Conservation (phyloP, 2,888 invertebrate genomes). For the Melipona bicolor region DNA sequence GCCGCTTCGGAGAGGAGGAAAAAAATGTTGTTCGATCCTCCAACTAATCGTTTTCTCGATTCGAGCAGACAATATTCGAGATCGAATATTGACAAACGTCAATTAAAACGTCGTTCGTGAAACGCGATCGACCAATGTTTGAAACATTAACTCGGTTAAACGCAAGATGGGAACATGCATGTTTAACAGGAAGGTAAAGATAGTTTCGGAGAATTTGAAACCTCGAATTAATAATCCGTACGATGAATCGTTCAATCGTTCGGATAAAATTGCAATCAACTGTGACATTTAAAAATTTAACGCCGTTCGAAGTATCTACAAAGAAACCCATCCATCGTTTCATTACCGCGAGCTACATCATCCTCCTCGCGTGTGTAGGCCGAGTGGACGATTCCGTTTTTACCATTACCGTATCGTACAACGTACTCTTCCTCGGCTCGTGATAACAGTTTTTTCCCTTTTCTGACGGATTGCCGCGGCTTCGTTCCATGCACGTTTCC, state of each 20-base stretch:
- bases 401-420: background rate
- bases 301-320: background rate
- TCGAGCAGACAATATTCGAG: background rate
- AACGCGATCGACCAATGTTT: background rate
- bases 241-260: background rate
- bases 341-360: background rate
- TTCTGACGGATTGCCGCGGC: slow-evolving; percentile 21
- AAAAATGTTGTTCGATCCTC: background rate
- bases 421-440: background rate
- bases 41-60: background rate
- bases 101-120: background rate
- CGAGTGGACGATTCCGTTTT: slow-evolving; percentile 10
- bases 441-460: slow-evolving; percentile 30
- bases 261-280: background rate
- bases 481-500: slow-evolving; percentile 46
- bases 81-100: background rate
- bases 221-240: background rate
- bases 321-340: background rate
- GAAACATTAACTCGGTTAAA: background rate
- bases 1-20: background rate
- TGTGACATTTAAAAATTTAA: background rate
- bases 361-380: background rate
- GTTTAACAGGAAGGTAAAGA: background rate
- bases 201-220: background rate
- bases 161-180: background rate